Base-by-base conservation (phyloP, 1,140 invertebrate genomes). In the Panagrolaimus sp. region DNA sequence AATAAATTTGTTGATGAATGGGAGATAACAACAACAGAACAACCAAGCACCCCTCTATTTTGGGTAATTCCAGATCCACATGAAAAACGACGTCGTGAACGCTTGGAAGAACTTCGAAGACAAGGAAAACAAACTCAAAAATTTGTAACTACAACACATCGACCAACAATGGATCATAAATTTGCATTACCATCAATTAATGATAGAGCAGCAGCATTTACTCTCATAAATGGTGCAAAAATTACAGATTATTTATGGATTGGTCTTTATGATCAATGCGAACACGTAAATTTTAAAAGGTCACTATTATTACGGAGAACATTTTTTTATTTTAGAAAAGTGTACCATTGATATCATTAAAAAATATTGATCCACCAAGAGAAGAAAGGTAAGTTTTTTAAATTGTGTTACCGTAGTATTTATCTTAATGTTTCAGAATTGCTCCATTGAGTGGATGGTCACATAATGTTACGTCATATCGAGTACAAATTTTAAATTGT, bases 201-300 rank as follows among this genome's bases (percentile, higher is more conserved):
- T 16, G 77, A 78, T 25, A 68, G 80, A 63, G 47, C 68, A 27
- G 74, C 64, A n/a, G 71, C 74, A 0, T 81, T 79, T 63, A 48
- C 73, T 9, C 66, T 79, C 44, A 68, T 70, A 11, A 79, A 81
- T 66, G 79, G 79, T 13, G 79, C 74, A 14, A 81, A 81, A 65
- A 46, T 79, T 27, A 81, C 68, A 25, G 72, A 81, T 27, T 79
- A 79, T 63, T 65, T 80, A 53, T 79, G 78, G 78, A 68, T 79
- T 51, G 78, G 78, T 11, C 23, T 79, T 9, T 79, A 78, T 51
- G 65, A 79, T 63, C 79, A 77, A n/a, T 79, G 77, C 62, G 62
- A 51, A 23, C 67, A 75, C 27, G 77, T 79, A 66, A 68, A n/a
- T 51, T 11, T 72, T 38, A 4, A 38, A 38, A 38, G 31, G 31